Conservation (phyloP, 2,797 vertebrate genomes). For the Carcharodon carcharias region DNA sequence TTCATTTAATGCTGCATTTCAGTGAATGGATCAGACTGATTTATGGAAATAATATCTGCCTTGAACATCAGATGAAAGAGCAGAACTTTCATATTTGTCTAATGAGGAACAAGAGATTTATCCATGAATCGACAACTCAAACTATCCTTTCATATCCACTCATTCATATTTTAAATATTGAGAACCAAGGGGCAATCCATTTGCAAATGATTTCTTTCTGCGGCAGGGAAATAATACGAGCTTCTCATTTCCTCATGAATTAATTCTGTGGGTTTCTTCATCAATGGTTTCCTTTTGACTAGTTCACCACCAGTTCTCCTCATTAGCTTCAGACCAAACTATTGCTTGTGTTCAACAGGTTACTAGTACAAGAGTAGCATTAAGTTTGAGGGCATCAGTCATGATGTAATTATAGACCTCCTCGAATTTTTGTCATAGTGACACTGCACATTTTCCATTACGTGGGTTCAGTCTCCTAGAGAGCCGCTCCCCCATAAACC, state of each 20-base stretch:
- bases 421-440: not conserved
- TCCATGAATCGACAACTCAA: not conserved
- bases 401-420: not conserved
- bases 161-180: not conserved
- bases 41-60: not conserved
- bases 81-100: not conserved
- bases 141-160: not conserved
- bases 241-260: not conserved
- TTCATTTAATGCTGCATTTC: not conserved
- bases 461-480: not conserved
- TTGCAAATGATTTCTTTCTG: slow-evolving; percentile 4
- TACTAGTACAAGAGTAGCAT: not conserved
- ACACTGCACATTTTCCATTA: not conserved
- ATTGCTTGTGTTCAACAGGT: not conserved
- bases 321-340: not conserved
- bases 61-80: not conserved
- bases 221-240: not conserved
- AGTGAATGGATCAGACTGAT: not conserved
- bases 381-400: not conserved
- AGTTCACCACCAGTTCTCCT: not conserved
- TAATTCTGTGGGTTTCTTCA: not conserved
- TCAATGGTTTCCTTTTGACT: not conserved
- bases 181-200: not conserved
- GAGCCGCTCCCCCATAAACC: not conserved
- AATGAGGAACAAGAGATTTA: not conserved